These are phyloP conservation scores for Synergus umbraculus DNA, from an alignment of 2,888 invertebrate species.

Conservation along the genomic window DNA sequence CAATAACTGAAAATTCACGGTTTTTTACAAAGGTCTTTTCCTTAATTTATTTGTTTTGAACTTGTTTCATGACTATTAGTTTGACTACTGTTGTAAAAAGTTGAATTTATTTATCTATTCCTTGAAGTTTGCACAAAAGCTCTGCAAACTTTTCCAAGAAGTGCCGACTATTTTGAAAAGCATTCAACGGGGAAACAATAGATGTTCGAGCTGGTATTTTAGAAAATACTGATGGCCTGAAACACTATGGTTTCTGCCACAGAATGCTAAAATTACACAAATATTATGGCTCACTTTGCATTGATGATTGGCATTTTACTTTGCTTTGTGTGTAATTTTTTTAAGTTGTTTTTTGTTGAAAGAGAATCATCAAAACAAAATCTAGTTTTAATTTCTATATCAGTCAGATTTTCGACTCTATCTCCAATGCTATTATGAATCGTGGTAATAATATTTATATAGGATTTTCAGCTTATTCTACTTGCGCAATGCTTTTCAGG, in stretches of 20 bases:
- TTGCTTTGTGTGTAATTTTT: neutral
- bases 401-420: neutral
- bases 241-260: neutral
- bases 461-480: neutral
- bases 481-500: slow-evolving; percentile 18
- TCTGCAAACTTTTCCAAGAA: slow-evolving; percentile 15
- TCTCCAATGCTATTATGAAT: too few relatives aligned
- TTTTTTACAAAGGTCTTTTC: neutral
- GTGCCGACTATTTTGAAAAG: neutral
- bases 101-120: slow-evolving; percentile 8
- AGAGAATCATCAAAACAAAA: neutral
- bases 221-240: neutral
- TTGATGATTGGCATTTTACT: neutral
- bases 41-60: neutral
- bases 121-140: neutral
- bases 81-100: neutral
- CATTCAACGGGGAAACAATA: neutral
- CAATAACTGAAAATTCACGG: neutral
- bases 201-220: slow-evolving; percentile 21
- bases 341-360: too few relatives aligned
- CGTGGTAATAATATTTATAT: neutral
- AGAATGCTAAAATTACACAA: slow-evolving; percentile 29
- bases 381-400: too few relatives aligned
- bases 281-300: slow-evolving; percentile 22
- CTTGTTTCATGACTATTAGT: neutral